These are phyloP conservation scores for Novumbra hubbsi DNA, from an alignment of 2,797 vertebrate genomes.

Conservation along the genomic window DNA sequence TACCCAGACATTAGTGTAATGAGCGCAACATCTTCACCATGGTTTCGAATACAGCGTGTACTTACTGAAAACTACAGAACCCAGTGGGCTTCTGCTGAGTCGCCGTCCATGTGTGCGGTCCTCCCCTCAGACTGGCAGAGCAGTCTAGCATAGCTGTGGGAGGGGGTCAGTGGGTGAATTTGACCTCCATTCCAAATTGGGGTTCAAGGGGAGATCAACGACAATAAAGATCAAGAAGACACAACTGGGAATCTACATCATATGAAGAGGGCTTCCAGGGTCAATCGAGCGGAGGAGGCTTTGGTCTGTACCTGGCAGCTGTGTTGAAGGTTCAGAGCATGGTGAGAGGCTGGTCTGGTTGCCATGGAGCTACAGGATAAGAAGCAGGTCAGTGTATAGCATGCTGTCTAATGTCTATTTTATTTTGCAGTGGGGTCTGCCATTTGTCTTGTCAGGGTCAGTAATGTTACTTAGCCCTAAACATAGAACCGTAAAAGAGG, in stretches of 20 bases:
- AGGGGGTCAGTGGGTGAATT: slow-evolving; percentile 38
- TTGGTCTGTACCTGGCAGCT: slow-evolving; percentile 57
- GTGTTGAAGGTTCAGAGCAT: slow-evolving; percentile 76
- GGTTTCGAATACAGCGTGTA: slow-evolving; percentile 22
- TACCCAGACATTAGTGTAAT: slow-evolving; percentile 12
- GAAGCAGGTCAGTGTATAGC: slow-evolving; percentile 77
- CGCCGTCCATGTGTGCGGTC: slow-evolving; percentile 14
- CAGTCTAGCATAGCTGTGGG: slow-evolving; percentile 43
- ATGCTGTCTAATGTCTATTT: too few species aligned
- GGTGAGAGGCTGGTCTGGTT: slow-evolving; percentile 65
- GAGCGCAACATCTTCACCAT: slow-evolving; percentile 19
- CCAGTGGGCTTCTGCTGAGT: slow-evolving; percentile 12
- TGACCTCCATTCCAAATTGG: slow-evolving; percentile 15
- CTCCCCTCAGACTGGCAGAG: slow-evolving; percentile 66
- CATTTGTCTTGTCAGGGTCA: not conserved
- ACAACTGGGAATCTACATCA: not conserved
- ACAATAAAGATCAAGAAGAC: slow-evolving; percentile 2
- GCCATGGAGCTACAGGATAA: slow-evolving; percentile 91
- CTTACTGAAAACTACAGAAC: slow-evolving; percentile 13
- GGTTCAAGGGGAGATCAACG: slow-evolving; percentile 15
- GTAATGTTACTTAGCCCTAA: slow-evolving; percentile 34
- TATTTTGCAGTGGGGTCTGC: slow-evolving; percentile 13
- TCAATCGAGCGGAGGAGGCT: slow-evolving; percentile 32
- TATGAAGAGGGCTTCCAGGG: slow-evolving; percentile 8
- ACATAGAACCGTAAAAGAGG: slow-evolving; percentile 33